These are phyloP conservation scores for Cosmorhoe ocellata DNA, from an alignment of 2,888 invertebrate genomes.

Conservation along the genomic window DNA sequence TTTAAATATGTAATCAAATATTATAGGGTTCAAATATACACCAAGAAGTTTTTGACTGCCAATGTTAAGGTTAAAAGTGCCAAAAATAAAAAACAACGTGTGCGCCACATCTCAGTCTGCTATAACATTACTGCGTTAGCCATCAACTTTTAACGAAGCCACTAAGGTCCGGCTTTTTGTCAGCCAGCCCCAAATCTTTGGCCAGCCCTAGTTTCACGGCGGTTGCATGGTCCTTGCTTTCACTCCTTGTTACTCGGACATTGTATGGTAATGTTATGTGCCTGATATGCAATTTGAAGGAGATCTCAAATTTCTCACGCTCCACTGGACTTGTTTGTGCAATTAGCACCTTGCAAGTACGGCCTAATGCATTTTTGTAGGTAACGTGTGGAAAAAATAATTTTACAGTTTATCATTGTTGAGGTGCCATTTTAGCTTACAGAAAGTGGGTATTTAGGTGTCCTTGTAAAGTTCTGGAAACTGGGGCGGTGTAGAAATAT, in stretches of 20 bases:
- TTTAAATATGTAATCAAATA: too few species aligned
- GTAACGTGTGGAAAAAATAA: slow-evolving; percentile 34
- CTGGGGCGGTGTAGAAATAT: slow-evolving; percentile 1
- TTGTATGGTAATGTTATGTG: slow-evolving; percentile 57
- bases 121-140: too few species aligned
- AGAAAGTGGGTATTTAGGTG: slow-evolving; percentile 9
- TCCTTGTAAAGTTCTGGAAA: slow-evolving; percentile 4
- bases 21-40: too few species aligned
- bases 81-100: too few species aligned
- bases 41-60: too few species aligned
- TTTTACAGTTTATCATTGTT: slow-evolving; percentile 45
- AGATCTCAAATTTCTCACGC: slow-evolving; percentile 61
- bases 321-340: slow-evolving; percentile 50
- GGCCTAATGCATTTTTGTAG: slow-evolving; percentile 40
- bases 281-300: slow-evolving; percentile 50
- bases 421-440: slow-evolving; percentile 17
- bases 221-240: slow-evolving; percentile 48
- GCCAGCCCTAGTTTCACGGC: background rate
- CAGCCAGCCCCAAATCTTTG: too few species aligned
- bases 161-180: background rate
- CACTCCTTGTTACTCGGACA: slow-evolving; percentile 58
- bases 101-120: too few species aligned
- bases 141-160: too few species aligned
- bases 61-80: too few species aligned
- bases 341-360: slow-evolving; percentile 50